phyloP scores from a whole-genome alignment of 2,113 vertebrate genomes.

The Petroica traversi region DNA sequence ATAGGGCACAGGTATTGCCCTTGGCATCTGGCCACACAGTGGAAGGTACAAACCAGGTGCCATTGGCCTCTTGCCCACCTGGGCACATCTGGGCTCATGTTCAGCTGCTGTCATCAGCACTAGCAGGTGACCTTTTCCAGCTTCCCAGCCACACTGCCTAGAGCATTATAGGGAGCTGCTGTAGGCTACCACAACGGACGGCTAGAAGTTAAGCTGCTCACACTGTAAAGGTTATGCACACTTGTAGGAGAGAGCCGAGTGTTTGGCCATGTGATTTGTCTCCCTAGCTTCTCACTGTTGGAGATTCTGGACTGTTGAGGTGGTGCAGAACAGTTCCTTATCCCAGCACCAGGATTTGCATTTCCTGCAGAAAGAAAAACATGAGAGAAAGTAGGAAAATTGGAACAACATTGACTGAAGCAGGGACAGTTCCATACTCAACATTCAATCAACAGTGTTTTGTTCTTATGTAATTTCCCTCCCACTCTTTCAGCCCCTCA shows the following conservation, averaged over 20 bases:
- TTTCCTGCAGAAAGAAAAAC: conserved; percentile 6
- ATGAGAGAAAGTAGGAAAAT: not conserved
- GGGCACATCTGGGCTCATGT: not conserved
- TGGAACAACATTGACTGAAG: not conserved
- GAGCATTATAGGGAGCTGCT: not conserved
- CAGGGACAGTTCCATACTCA: not conserved
- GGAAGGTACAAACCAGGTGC: not conserved
- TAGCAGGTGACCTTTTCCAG: not conserved
- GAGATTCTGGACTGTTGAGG: not conserved
- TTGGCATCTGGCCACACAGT: not conserved
- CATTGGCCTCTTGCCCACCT: not conserved
- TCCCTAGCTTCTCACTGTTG: not conserved
- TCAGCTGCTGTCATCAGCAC: not conserved
- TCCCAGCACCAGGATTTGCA: not conserved
- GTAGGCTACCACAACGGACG: not conserved
- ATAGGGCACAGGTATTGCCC: not conserved
- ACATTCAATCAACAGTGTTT: not conserved
- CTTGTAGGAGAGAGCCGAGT: not conserved
- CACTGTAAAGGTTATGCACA: not conserved
- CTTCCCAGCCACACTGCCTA: not conserved
- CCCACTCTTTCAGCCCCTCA: not conserved
- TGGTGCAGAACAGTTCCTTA: not conserved
- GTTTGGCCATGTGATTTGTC: not conserved
- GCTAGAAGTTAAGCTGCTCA: not conserved
- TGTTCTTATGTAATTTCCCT: not conserved